Percentiles rank a stretch among this genome's conserved stretches.
Conservation (phyloP, 2,888 invertebrate species). For the Anoplius nigerrimus region DNA sequence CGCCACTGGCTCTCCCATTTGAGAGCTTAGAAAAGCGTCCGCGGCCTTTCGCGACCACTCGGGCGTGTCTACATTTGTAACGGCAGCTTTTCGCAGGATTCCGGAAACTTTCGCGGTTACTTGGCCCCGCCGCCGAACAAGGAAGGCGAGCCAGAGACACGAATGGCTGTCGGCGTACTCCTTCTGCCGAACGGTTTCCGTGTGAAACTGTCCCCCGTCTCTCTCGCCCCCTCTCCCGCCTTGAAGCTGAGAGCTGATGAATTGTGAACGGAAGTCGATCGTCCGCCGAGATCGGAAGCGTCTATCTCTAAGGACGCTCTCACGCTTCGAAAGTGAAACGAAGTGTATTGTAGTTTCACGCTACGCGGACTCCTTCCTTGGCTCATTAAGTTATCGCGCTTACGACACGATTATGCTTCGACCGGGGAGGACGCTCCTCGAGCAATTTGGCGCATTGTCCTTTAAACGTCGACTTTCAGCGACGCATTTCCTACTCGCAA, state of each 20-base stretch:
- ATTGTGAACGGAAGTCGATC: conserved; percentile 50
- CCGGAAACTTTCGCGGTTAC: conserved; percentile 52
- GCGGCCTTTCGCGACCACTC: neutral
- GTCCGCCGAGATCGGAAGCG: conserved; percentile 48
- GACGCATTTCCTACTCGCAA: too few relatives aligned
- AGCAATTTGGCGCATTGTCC: too few relatives aligned
- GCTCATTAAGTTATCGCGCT: too few relatives aligned
- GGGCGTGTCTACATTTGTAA: conserved; percentile 11
- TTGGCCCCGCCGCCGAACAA: conserved; percentile 21
- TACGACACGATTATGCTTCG: too few relatives aligned
- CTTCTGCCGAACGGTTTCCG: conserved; percentile 9
- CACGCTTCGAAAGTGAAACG: conserved; percentile 28
- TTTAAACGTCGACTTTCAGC: too few relatives aligned
- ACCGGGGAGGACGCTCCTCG: too few relatives aligned
- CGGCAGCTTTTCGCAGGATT: conserved; percentile 36
- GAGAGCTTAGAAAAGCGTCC: neutral
- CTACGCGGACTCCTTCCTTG: too few relatives aligned
- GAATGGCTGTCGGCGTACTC: too few relatives aligned
- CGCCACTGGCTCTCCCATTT: neutral
- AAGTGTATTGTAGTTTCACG: too few relatives aligned
- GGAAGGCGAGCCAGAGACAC: too few relatives aligned
- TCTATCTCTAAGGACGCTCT: conserved; percentile 42
- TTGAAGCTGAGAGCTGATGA: conserved; percentile 35
- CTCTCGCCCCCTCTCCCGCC: too few relatives aligned
- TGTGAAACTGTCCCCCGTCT: conserved; percentile 46